Evolutionary conservation across 2,113 vertebrate genomes (phyloP), one percentile per base, ranked within the genome.

Genomic region (Forbesichthys agassizii): DNA sequence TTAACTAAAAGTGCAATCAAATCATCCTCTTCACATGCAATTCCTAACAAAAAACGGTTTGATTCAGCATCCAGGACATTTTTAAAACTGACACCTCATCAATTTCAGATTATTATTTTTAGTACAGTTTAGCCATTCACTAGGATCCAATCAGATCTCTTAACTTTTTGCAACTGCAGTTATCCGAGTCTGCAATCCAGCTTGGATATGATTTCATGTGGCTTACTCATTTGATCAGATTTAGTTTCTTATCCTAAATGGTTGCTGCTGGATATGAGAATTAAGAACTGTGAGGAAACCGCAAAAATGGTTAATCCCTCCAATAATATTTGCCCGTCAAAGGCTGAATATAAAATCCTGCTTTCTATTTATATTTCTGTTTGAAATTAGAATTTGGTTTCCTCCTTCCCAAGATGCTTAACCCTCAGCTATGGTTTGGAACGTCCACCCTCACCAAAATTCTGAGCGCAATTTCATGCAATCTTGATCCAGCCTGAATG

Each of bases 241-340:
- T 56, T 14, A 66, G 65, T 55, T 63, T 71, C 61, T 78, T 54
- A 80, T 0, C 11, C 47, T 61, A 66, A 56, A 61, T 53, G 64
- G 54, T 52, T 61, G 65, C 61, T 54, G 14, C 52, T 16, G 12
- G 52, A 20, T 20, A 20, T 2, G 20, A 20, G 20, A 20, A 20
- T 1, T 20, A 20, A 20, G 20, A 20, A 20, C 20, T 20, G 20
- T 20, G 20, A 20, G 20, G 20, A 20, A 20, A 20, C 20, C 20
- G 20, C 20, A 20, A 20, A 54, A 14, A 13, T 14, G 14, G n/a
- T n/a, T n/a, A 13, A 16, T 14, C 9, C 10, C 13, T 54, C 13
- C n/a, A 54, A 54, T 7, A n/a, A 14, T 2, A 3, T n/a, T 16
- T 54, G 52, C 3, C 36, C 7, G 36, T 42, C 4, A 42, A 42